Evolutionary conservation across 2,113 vertebrate species (phyloP), one percentile per base, ranked within the genome.

Genomic region (Rafetus swinhoei): DNA sequence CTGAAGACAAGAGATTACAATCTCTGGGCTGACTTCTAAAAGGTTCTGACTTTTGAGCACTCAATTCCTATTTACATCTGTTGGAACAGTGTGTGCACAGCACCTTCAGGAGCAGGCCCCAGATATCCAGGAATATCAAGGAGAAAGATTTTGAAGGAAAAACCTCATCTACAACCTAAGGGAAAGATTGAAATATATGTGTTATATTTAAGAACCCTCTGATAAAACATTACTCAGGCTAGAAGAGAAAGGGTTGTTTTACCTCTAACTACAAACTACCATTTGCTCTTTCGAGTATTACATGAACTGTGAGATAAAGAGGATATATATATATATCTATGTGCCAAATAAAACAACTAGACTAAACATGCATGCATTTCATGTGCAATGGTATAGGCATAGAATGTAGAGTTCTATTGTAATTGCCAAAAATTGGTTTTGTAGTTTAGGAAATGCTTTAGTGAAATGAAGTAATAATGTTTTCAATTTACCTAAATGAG

Each of bases 401-500:
- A 92, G 74, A 85, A 90, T 79, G 18, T 12, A 91, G 91, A 95
- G 45, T 45, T 45, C 45, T 45, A 45, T 85, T 86, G 74, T 92
- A 88, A 83, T 81, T 95, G 90, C 77, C 87, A 84, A 91, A 92
- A 89, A 85, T 55, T 1, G 54, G 54, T 79, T 93, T 35, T 39
- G 52, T 8, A 69, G 35, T 14, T 82, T 84, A 86, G 54, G 84
- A 94, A 81, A 89, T 89, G 84, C 91, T 96, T 93, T 96, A 29
- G 62, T 93, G 93, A 95, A 69, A 85, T 72, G 54, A 60, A 94
- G 79, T 22, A 93, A 79, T 82, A 88, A 14, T 18, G 24, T 32
- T 94, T 89, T 80, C 50, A 92, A 83, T 90, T 85, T 84, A 90
- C 52, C 82, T 88, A 60, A 81, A 60, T 86, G 90, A 88, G 85